phyloP scores from a whole-genome alignment of 2,888 invertebrate species.

The Sarcophaga carnaria region DNA sequence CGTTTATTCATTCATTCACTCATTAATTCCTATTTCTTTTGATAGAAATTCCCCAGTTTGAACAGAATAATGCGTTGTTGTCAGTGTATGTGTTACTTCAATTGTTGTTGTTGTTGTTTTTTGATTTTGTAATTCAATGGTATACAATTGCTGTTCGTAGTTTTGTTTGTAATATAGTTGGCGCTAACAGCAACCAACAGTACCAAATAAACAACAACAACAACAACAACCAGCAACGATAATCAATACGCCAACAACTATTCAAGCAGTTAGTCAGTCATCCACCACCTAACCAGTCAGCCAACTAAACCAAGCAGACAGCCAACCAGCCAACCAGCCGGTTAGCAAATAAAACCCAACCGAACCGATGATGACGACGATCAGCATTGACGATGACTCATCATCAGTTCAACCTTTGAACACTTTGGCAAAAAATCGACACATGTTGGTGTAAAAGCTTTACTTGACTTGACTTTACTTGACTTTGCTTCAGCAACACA shows the following conservation, averaged over 20 bases:
- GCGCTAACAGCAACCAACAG: slow-evolving; percentile 51
- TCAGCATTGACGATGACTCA: slow-evolving; percentile 54
- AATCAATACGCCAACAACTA: background rate
- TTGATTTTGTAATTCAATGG: slow-evolving; percentile 6
- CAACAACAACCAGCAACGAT: background rate
- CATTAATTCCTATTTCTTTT: background rate
- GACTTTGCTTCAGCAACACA: background rate
- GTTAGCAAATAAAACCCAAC: slow-evolving; percentile 22
- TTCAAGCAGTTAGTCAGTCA: background rate
- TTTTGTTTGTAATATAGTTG: slow-evolving; percentile 24
- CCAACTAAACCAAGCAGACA: background rate
- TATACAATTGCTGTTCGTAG: background rate
- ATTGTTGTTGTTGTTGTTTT: slow-evolving; percentile 9
- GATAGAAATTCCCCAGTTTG: slow-evolving; percentile 38
- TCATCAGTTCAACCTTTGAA: slow-evolving; percentile 67
- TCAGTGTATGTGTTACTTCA: slow-evolving; percentile 11
- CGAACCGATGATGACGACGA: slow-evolving; percentile 39
- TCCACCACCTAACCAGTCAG: background rate
- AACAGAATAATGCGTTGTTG: slow-evolving; percentile 1
- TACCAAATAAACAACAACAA: slow-evolving; percentile 9
- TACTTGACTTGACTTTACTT: slow-evolving; percentile 3
- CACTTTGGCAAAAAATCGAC: slow-evolving; percentile 57
- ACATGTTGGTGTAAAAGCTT: slow-evolving; percentile 51
- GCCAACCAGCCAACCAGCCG: slow-evolving; percentile 1
- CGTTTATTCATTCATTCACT: background rate